Percentiles rank a stretch among this genome's conserved stretches.
Evolutionary conservation across 2,113 vertebrate species (phyloP).

Genomic region (Gobio gobio): DNA sequence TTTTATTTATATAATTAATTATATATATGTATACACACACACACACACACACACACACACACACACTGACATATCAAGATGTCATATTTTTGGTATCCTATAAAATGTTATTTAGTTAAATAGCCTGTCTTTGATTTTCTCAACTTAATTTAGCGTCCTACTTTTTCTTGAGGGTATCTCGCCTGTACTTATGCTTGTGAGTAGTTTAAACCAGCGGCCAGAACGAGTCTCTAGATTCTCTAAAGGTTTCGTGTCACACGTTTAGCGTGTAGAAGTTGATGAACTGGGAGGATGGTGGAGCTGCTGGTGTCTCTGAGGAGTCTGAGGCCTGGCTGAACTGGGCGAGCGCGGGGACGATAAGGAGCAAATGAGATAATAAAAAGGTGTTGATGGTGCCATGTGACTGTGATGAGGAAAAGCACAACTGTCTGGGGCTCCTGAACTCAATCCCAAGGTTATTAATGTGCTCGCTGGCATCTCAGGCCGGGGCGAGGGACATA

Average conservation of each 20-base stretch:
- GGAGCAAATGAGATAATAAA: conserved; percentile 73
- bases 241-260: not conserved
- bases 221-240: not conserved
- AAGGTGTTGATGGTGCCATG: conserved; percentile 70
- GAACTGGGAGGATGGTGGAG: too few relatives aligned
- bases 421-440: conserved; percentile 24
- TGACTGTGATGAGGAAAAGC: conserved; percentile 55
- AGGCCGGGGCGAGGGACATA: conserved; percentile 51
- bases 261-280: not conserved
- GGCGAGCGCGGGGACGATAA: conserved; percentile 69
- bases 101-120: not conserved
- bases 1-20: too few relatives aligned
- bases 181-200: too few relatives aligned
- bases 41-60: too few relatives aligned
- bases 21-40: too few relatives aligned
- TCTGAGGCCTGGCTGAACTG: conserved; percentile 51
- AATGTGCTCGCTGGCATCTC: conserved; percentile 41
- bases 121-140: not conserved
- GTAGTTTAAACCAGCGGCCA: not conserved
- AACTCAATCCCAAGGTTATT: conserved; percentile 51
- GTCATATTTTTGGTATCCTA: not conserved
- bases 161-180: not conserved
- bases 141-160: not conserved
- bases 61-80: too few relatives aligned
- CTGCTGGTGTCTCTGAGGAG: not conserved